Evolutionary conservation across 1,140 invertebrate genomes (phyloP).

Genomic region (Latrodectus geometricus): DNA sequence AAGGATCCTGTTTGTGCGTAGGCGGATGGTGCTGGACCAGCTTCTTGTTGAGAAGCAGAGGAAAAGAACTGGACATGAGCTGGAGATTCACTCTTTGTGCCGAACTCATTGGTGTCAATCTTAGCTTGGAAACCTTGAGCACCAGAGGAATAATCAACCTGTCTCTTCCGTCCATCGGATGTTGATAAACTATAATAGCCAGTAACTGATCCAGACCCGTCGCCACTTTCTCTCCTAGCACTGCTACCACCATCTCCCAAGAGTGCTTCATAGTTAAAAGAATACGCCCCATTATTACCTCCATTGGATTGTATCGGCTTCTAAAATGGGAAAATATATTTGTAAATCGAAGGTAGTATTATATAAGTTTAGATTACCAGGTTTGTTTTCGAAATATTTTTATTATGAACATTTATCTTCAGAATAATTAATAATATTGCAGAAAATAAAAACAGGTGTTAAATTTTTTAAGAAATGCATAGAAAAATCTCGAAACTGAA

Average conservation of each 20-base stretch:
- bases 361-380: no score
- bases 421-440: no score
- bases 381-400: no score
- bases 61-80: constrained; percentile 49
- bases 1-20: not conserved
- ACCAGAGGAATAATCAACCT: constrained; percentile 58
- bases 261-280: constrained; percentile 41
- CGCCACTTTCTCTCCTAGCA: constrained; percentile 29
- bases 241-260: constrained; percentile 54
- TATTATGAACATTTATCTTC: no score
- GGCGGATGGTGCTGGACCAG: not conserved
- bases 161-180: constrained; percentile 37
- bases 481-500: no score
- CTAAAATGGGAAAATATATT: not conserved
- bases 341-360: no score
- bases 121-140: constrained; percentile 52
- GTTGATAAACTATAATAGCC: constrained; percentile 48
- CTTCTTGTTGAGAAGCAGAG: constrained; percentile 12
- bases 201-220: constrained; percentile 48
- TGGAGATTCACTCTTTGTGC: constrained; percentile 55
- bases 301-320: constrained; percentile 32
- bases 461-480: no score
- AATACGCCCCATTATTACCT: constrained; percentile 14
- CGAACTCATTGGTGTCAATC: constrained; percentile 60
- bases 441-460: no score